Evolutionary conservation across 2,888 invertebrate species (phyloP).

Genomic region (Cancer borealis): DNA sequence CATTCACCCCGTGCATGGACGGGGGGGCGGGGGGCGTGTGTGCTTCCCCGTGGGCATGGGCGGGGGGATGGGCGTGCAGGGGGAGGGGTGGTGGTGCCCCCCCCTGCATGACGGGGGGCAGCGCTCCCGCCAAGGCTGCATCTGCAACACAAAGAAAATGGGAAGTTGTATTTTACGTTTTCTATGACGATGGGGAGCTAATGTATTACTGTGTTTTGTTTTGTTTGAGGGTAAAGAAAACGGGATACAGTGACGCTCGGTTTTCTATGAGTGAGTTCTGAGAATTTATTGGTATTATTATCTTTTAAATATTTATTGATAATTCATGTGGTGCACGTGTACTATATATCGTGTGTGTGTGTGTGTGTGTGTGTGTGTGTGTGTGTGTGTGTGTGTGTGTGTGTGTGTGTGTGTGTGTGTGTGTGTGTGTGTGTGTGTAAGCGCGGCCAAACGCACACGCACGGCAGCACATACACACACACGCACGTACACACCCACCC

Average conservation of each 20-base stretch:
- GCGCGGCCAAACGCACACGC: neutral
- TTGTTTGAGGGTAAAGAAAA: no score
- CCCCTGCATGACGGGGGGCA: neutral
- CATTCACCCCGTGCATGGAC: neutral
- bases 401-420: conserved; percentile 22
- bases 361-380: conserved; percentile 22
- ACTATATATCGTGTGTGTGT: neutral
- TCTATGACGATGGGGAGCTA: no score
- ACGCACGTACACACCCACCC: neutral
- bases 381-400: conserved; percentile 14
- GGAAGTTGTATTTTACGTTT: no score
- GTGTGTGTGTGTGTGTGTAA: conserved; percentile 21
- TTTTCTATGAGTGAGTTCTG: no score
- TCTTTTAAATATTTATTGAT: neutral
- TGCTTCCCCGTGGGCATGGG: neutral
- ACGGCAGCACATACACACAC: neutral
- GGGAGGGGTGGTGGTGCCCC: neutral
- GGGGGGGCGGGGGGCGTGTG: neutral
- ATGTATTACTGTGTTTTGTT: no score
- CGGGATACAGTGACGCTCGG: no score
- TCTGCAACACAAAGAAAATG: neutral
- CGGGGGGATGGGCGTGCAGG: neutral
- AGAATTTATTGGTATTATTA: neutral
- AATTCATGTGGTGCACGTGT: neutral
- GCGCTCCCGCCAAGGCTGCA: conserved; percentile 15